A percentile compares a stretch with the other conserved stretches of the same genome.
Conservation (phyloP, 2,797 vertebrate genomes). For the Chaenodraco wilsoni region DNA sequence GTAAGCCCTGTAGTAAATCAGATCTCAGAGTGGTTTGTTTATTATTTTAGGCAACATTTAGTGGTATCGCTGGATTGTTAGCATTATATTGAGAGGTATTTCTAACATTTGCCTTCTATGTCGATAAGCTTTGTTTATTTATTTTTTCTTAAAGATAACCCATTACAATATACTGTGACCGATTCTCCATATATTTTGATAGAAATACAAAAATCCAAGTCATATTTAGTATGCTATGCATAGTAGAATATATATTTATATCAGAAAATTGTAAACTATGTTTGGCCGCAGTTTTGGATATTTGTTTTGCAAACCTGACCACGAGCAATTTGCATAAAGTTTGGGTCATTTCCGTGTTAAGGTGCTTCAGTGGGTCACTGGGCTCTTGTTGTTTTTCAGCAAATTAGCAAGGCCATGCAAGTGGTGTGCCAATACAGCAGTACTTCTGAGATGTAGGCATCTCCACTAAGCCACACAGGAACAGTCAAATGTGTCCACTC, state of each 20-base stretch:
- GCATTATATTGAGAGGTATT: too few relatives aligned
- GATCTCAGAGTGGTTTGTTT: neutral
- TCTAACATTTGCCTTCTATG: too few relatives aligned
- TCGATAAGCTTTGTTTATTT: too few relatives aligned
- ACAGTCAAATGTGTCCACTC: neutral
- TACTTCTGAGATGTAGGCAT: neutral
- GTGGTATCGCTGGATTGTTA: neutral
- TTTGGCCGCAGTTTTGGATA: neutral
- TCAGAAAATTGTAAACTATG: neutral
- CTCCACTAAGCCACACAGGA: neutral
- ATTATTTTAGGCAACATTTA: neutral
- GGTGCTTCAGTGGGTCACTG: slow-evolving; percentile 47
- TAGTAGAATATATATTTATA: neutral
- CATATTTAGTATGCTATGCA: neutral
- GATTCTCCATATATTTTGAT: neutral
- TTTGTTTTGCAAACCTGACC: slow-evolving; percentile 1
- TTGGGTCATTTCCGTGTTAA: slow-evolving; percentile 21
- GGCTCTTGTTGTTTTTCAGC: slow-evolving; percentile 17
- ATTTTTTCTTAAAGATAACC: neutral
- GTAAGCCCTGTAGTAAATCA: neutral
- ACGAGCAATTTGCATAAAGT: neutral
- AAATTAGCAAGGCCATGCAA: neutral
- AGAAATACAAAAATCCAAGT: too few relatives aligned
- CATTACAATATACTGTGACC: neutral
- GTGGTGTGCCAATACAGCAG: neutral